phyloP scores from a whole-genome alignment of 2,797 vertebrate genomes.

The Pangasius mekongensis region DNA sequence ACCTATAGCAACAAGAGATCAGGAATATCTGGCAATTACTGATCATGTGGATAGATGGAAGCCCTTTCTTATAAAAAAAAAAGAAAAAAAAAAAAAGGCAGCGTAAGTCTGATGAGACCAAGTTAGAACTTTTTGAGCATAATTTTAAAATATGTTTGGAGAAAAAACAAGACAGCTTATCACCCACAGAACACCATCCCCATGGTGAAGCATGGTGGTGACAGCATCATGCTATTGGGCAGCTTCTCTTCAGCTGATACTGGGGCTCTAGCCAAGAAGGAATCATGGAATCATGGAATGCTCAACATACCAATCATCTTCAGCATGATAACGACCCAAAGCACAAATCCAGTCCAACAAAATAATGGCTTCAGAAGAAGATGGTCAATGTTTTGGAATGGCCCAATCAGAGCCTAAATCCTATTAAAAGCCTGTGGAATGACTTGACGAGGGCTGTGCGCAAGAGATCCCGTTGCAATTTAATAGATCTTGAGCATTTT shows the following conservation, averaged over 20 bases:
- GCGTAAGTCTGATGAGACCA: not conserved
- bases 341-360: not conserved
- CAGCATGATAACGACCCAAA: not conserved
- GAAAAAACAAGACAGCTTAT: not conserved
- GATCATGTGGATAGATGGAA: not conserved
- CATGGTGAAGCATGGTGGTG: not conserved
- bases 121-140: not conserved
- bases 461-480: not conserved
- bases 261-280: not conserved
- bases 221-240: not conserved
- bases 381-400: not conserved
- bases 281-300: not conserved
- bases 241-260: not conserved
- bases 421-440: not conserved
- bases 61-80: not conserved
- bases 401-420: not conserved
- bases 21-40: not conserved
- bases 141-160: not conserved
- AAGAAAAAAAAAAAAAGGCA: not conserved
- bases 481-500: not conserved
- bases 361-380: not conserved
- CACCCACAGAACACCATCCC: not conserved
- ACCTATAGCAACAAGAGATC: not conserved
- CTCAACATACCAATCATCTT: not conserved
- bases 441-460: not conserved